Evolutionary conservation across 2,797 vertebrate genomes (phyloP).

Genomic region (Carapus acus): DNA sequence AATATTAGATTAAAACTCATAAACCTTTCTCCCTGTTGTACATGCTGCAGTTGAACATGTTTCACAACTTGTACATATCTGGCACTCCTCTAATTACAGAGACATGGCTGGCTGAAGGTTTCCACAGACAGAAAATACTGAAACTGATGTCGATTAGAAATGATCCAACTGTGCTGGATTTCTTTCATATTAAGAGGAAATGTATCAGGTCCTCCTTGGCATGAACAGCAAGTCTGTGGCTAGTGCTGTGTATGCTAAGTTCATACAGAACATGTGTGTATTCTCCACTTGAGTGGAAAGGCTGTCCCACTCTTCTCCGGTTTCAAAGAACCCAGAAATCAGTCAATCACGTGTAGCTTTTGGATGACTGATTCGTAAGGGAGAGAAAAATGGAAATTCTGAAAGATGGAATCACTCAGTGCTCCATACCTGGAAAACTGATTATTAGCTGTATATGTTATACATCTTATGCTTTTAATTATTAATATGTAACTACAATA

Average conservation of each 20-base stretch:
- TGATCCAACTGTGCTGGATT: conserved; percentile 6
- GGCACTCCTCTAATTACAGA: conserved; percentile 26
- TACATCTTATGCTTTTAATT: conserved; percentile 53
- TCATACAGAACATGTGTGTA: conserved; percentile 49
- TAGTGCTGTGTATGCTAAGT: conserved; percentile 50
- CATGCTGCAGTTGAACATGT: conserved; percentile 42
- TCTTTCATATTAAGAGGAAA: conserved; percentile 41
- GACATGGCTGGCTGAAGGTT: conserved; percentile 26
- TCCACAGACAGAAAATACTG: conserved; percentile 15
- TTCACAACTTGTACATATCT: conserved; percentile 32
- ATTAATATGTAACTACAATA: conserved; percentile 21
- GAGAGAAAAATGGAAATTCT: conserved; percentile 57
- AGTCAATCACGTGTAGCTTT: conserved; percentile 64
- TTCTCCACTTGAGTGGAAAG: conserved; percentile 58
- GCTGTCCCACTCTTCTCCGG: conserved; percentile 45
- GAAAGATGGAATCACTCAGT: conserved; percentile 46
- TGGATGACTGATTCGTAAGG: conserved; percentile 63
- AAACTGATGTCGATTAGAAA: conserved; percentile 22
- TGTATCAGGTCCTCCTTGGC: conserved; percentile 49
- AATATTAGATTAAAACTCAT: conserved; percentile 37
- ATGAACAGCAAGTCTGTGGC: conserved; percentile 36
- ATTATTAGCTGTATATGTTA: conserved; percentile 58
- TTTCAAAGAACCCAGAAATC: conserved; percentile 55
- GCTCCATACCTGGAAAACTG: conserved; percentile 52
- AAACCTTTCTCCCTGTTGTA: conserved; percentile 45